Evolutionary conservation across 1,140 invertebrate genomes (phyloP).

Genomic region (Drosophila azteca): DNA sequence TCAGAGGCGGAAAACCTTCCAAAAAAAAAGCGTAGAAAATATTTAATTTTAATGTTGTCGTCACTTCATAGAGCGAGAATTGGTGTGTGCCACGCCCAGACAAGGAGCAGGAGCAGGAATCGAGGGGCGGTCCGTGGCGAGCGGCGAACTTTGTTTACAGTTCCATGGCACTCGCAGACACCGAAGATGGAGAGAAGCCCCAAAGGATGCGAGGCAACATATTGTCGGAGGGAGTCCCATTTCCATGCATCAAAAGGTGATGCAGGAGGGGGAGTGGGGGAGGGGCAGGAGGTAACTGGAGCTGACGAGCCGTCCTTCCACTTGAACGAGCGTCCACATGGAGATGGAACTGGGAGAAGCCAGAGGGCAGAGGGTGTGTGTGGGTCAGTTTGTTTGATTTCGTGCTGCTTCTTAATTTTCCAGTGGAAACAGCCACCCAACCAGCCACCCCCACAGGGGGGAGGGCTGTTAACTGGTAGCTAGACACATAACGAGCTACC

Average conservation of each 20-base stretch:
- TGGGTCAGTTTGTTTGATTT: slow-evolving; percentile 75
- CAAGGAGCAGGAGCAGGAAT: no score
- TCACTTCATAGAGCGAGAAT: slow-evolving; percentile 35
- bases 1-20: slow-evolving; percentile 56
- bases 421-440: slow-evolving; percentile 36
- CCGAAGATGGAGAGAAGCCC: slow-evolving; percentile 12
- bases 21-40: slow-evolving; percentile 64
- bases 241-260: slow-evolving; percentile 4
- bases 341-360: neutral
- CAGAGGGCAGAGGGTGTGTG: neutral
- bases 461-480: slow-evolving; percentile 63
- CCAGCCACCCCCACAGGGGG: neutral
- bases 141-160: slow-evolving; percentile 44
- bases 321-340: slow-evolving; percentile 47
- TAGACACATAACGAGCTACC: slow-evolving; percentile 61
- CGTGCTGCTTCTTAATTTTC: slow-evolving; percentile 68
- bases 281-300: no score
- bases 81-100: no score
- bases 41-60: slow-evolving; percentile 77
- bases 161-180: slow-evolving; percentile 2
- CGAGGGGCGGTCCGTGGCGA: neutral
- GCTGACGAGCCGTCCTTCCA: slow-evolving; percentile 36
- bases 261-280: no score
- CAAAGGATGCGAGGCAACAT: slow-evolving; percentile 31
- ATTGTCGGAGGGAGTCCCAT: slow-evolving; percentile 5